Evolutionary conservation across 2,888 invertebrate species (phyloP), one percentile per base, ranked within the genome.

Genomic region (Anthophora plumipes): DNA sequence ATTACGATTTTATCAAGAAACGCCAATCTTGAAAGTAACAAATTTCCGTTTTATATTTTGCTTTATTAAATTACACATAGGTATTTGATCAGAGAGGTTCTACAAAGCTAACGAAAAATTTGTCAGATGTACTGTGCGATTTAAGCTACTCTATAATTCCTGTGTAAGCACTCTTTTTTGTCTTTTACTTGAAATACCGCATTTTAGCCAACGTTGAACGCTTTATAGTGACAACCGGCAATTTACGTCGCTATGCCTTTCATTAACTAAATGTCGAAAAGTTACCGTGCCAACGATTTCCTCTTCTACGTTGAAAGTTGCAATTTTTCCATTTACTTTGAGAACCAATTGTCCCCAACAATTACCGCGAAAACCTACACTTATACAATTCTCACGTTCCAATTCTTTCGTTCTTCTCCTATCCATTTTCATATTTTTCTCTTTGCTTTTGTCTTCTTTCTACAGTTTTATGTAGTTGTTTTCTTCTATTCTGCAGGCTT

Each of bases 291-390:
- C 14, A 52, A 50, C 52, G 52, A 39, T 66, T 66, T 52, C 17
- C 17, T n/a, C 20, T 20, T 9, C 17, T 37, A 14, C 14, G 50
- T 3, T 64, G 64, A 63, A 71, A 66, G 46, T 71, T 55, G 71
- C 61, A 60, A 52, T 75, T 68, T 55, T 68, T 68, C 57, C 4
- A 63, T 39, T 54, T 64, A 37, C 39, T 61, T 61, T 54, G 25
- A 41, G 52, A 39, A 41, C 22, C 59, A 50, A 50, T 37, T 39
- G 39, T n/a, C 22, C 50, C 14, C 17, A 20, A 25, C 50, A 64
- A 64, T 64, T 64, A 64, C n/a, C 39, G 57, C 37, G n/a, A 2
- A 37, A 64, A 50, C 37, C 64, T 50, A 6, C 31, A 12, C 11
- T 20, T 61, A 22, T 20, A 12, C 63, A 4, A 20, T 48, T 74